Conservation (phyloP, 1,140 invertebrate genomes). For the Apis florea region DNA sequence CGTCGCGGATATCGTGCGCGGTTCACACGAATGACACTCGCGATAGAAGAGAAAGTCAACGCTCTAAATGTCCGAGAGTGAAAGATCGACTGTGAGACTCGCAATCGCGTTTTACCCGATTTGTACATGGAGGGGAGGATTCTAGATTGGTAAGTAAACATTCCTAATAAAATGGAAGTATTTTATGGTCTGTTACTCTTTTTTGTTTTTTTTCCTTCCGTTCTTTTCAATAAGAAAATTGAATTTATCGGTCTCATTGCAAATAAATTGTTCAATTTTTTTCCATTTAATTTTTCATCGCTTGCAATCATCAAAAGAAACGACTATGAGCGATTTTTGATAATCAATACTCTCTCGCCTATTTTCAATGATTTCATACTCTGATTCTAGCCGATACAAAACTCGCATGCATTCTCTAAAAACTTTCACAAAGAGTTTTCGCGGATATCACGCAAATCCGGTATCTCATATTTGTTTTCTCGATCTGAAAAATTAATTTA, state of each 20-base stretch:
- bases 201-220: neutral
- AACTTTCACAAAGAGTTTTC: constrained; percentile 37
- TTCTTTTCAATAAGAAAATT: neutral
- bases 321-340: neutral
- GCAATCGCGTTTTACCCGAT: neutral
- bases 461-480: neutral
- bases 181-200: constrained; percentile 50
- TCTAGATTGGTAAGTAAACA: constrained; percentile 33
- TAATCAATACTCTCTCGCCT: constrained; percentile 15
- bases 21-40: constrained; percentile 62
- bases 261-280: constrained; percentile 25
- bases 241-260: constrained; percentile 25
- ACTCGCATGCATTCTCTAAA: constrained; percentile 39
- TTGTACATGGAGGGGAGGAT: neutral
- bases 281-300: neutral
- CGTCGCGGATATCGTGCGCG: constrained; percentile 42
- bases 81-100: constrained; percentile 65
- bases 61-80: constrained; percentile 66
- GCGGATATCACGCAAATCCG: neutral
- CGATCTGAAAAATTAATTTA: neutral
- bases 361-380: constrained; percentile 32
- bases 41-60: constrained; percentile 66
- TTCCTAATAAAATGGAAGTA: constrained; percentile 50
- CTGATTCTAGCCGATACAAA: constrained; percentile 1
- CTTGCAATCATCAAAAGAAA: neutral